Percentiles rank a stretch among this genome's conserved stretches.
Conservation (phyloP, 1,140 invertebrate genomes). For the Scaptomyza hsui region DNA sequence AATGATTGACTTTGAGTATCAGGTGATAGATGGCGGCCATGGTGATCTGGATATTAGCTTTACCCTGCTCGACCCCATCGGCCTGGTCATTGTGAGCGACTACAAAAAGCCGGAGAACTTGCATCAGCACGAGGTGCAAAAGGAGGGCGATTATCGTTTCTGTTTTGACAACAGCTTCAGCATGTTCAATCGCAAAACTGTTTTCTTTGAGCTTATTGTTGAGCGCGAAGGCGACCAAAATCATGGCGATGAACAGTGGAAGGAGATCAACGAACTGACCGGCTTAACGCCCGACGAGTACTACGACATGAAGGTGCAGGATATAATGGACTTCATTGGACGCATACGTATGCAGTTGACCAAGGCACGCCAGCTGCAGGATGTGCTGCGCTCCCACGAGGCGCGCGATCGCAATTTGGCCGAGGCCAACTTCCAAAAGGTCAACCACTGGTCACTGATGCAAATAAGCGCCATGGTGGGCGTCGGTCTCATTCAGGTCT, state of each 20-base stretch:
- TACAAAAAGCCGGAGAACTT: constrained; percentile 89
- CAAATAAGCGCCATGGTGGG: constrained; percentile 89
- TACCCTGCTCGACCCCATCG: constrained; percentile 87
- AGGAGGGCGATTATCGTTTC: constrained; percentile 90
- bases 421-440: constrained; percentile 90
- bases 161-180: constrained; percentile 94
- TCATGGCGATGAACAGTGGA: constrained; percentile 85
- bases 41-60: constrained; percentile 92
- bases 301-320: constrained; percentile 87
- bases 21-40: constrained; percentile 90
- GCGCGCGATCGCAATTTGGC: constrained; percentile 91
- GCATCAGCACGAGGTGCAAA: constrained; percentile 86
- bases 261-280: constrained; percentile 82
- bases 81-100: constrained; percentile 87
- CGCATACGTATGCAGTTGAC: constrained; percentile 86
- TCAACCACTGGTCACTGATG: constrained; percentile 89
- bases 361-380: constrained; percentile 89
- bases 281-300: constrained; percentile 85
- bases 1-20: constrained; percentile 90
- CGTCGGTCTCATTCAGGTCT: constrained; percentile 88
- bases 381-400: constrained; percentile 89
- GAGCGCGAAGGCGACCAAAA: constrained; percentile 85
- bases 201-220: constrained; percentile 92
- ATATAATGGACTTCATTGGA: constrained; percentile 87
- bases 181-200: constrained; percentile 90